Evolutionary conservation across 2,113 vertebrate genomes (phyloP).

Genomic region (Bos javanicus): DNA sequence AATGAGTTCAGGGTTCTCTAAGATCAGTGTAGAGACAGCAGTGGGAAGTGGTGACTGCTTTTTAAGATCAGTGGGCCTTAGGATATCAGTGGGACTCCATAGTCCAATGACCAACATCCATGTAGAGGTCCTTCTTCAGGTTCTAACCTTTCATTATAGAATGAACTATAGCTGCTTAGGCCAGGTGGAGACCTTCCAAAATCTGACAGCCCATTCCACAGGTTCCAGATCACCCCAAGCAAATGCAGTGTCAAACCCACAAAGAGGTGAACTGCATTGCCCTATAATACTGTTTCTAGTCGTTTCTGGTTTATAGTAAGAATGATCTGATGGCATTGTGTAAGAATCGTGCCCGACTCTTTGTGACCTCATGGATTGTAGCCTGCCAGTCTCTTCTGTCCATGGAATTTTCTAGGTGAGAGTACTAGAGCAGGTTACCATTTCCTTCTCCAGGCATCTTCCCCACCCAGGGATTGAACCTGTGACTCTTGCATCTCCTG

Average conservation of each 20-base stretch:
- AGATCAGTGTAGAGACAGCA: not conserved
- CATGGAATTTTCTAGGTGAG: not conserved
- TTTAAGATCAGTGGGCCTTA: not conserved
- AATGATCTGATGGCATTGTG: not conserved
- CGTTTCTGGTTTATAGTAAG: not conserved
- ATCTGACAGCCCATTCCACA: not conserved
- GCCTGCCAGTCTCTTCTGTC: not conserved
- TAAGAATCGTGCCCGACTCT: accelerated
- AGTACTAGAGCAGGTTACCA: not conserved
- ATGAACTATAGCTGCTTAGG: not conserved
- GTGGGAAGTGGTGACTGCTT: not conserved
- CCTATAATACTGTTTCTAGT: not conserved
- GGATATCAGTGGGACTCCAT: not conserved
- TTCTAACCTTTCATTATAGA: not conserved
- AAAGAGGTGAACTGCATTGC: not conserved
- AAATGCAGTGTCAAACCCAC: not conserved
- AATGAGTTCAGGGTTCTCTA: not conserved
- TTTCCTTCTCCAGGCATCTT: not conserved
- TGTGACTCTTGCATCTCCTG: not conserved
- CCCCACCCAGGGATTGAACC: not conserved
- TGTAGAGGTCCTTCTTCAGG: not conserved
- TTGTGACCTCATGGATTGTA: not conserved
- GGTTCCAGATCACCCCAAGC: not conserved
- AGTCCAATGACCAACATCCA: not conserved
- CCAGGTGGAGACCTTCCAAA: not conserved